A percentile compares a stretch with the other conserved stretches of the same genome.
Evolutionary conservation across 2,797 vertebrate species (phyloP).

Genomic region (Notolabrus celidotus): DNA sequence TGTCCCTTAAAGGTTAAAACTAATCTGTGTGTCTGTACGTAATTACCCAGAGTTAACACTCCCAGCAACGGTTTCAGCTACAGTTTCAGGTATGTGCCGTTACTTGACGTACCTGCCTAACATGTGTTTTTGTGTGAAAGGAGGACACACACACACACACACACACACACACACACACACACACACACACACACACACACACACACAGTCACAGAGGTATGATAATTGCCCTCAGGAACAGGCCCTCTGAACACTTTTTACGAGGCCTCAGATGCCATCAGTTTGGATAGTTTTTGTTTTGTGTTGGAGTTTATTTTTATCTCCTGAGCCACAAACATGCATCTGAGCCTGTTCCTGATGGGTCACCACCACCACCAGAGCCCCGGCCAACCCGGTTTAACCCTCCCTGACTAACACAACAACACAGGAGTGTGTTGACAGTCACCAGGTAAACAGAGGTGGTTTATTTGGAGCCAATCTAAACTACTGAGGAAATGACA

Average conservation of each 20-base stretch:
- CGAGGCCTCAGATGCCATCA: slow-evolving; percentile 16
- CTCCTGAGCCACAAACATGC: slow-evolving; percentile 47
- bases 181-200: slow-evolving; percentile 1
- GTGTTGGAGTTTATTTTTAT: slow-evolving; percentile 41
- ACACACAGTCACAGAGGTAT: slow-evolving; percentile 40
- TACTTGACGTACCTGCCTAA: slow-evolving; percentile 80
- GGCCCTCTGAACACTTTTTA: slow-evolving; percentile 31
- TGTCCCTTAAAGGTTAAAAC: accelerated
- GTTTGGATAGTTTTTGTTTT: slow-evolving; percentile 26
- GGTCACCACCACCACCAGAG: slow-evolving; percentile 15
- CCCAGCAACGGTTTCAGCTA: slow-evolving; percentile 50
- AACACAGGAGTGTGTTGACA: too few relatives aligned
- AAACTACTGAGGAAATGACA: too few relatives aligned
- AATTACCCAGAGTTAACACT: slow-evolving; percentile 33
- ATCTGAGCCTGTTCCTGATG: slow-evolving; percentile 41
- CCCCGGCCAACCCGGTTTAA: neutral
- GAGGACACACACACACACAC: slow-evolving; percentile 1
- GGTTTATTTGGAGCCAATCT: too few relatives aligned
- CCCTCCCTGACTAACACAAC: neutral
- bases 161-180: slow-evolving; percentile 2
- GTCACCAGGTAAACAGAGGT: neutral
- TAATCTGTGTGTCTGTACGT: neutral
- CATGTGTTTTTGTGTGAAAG: slow-evolving; percentile 48
- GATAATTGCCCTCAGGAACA: slow-evolving; percentile 56
- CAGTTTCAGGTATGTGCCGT: slow-evolving; percentile 75